These are phyloP conservation scores for Malachius bipustulatus DNA, from an alignment of 2,888 invertebrate genomes.

Conservation along the genomic window DNA sequence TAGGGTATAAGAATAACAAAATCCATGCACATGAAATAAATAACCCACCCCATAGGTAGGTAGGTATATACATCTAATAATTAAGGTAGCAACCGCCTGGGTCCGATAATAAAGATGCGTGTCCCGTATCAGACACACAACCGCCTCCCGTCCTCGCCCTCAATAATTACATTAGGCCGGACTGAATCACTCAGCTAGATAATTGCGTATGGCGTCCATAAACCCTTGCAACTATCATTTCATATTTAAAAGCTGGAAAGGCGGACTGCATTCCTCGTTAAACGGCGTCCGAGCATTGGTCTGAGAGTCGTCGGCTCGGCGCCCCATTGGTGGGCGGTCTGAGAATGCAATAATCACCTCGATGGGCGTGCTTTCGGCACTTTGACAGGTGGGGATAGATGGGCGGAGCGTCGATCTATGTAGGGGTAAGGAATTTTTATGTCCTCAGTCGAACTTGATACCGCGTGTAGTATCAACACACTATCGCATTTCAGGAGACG, in stretches of 20 bases:
- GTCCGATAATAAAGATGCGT: no score
- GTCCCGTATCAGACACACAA: no score
- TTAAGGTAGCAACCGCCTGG: no score
- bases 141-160: slow-evolving; percentile 3
- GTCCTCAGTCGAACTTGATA: no score
- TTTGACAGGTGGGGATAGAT: slow-evolving; percentile 18
- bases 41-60: no score
- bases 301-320: slow-evolving; percentile 12
- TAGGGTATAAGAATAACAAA: no score
- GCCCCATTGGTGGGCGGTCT: slow-evolving; percentile 21
- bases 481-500: no score
- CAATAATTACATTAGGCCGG: slow-evolving; percentile 8
- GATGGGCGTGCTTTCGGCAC: slow-evolving; percentile 21
- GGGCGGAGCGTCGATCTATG: slow-evolving; percentile 22
- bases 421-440: slow-evolving; percentile 31
- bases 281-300: slow-evolving; percentile 21
- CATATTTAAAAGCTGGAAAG: slow-evolving; percentile 26
- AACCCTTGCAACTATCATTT: slow-evolving; percentile 27
- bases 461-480: no score
- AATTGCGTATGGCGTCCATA: slow-evolving; percentile 26
- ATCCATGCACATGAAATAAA: no score
- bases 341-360: slow-evolving; percentile 27
- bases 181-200: slow-evolving; percentile 7
- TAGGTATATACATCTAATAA: no score
- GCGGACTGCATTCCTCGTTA: slow-evolving; percentile 23